Evolutionary conservation across 2,113 vertebrate genomes (phyloP), one percentile per base, ranked within the genome.

Genomic region (Lepus americanus): DNA sequence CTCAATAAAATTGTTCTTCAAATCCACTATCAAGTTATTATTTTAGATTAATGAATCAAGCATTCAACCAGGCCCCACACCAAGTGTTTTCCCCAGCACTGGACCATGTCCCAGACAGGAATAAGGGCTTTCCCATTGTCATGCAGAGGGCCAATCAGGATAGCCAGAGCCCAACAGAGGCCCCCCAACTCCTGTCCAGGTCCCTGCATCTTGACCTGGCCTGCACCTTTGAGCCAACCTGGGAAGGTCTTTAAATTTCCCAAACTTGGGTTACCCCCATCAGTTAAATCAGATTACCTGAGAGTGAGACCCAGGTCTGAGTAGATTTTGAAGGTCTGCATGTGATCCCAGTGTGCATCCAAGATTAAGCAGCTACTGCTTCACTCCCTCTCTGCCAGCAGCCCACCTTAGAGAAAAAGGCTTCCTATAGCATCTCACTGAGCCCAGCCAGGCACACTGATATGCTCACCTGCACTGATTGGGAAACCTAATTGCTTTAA

Each of bases 401-500:
- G 19, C 55, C 77, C 16, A 66, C 67, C 77, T 95, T 29, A 86
- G 67, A 85, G 64, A 92, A 94, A 67, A 9, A 5, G 64, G 19
- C 44, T 95, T 76, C 81, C 84, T 80, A 7, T 2, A 69, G 59
- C 85, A 64, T 55, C 94, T 87, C 27, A 31, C 93, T 51, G 88
- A 78, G 81, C 73, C 33, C 79, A 86, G 72, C 55, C 55, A 70
- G 81, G 94, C 55, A 88, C 73, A 39, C 31, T 2, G 74, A 92
- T 82, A 53, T 0, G 2, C 84, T 93, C 20, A 0, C 91, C 94
- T 87, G 89, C 90, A 76, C 89, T 95, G 95, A 95, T 2, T 97
- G 66, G 94, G 55, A 97, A 96, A 95, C 61, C 88, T 97, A 96
- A 97, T 91, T 97, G 93, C 95, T 86, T 89, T 70, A 36, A 80